These are phyloP conservation scores for Poecilia gillii DNA, from an alignment of 2,797 vertebrate genomes.

Conservation along the genomic window DNA sequence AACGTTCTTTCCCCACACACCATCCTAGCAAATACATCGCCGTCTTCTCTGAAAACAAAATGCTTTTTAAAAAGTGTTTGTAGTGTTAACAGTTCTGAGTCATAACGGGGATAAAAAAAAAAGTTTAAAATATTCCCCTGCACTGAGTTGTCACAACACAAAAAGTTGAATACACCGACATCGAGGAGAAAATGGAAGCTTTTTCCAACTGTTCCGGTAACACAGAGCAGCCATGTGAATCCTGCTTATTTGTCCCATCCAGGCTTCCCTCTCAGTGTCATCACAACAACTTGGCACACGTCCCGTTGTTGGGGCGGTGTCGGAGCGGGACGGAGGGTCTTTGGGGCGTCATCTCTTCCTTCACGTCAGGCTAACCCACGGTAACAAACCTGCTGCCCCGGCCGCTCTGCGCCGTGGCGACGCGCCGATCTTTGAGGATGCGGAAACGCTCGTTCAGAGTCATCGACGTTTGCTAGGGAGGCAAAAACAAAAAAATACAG, in stretches of 20 bases:
- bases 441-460: constrained; percentile 95
- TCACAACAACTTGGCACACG: constrained; percentile 15
- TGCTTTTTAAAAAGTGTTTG: background rate
- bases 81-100: constrained; percentile 32
- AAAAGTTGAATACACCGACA: constrained; percentile 39
- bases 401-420: constrained; percentile 79
- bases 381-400: constrained; percentile 94
- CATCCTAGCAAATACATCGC: constrained; percentile 34
- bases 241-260: background rate
- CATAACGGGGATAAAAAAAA: background rate
- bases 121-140: constrained; percentile 1
- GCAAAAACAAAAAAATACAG: background rate
- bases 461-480: constrained; percentile 87
- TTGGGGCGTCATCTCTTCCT: background rate
- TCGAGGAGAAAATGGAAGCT: constrained; percentile 23
- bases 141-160: constrained; percentile 53
- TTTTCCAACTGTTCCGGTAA: constrained; percentile 24
- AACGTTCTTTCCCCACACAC: constrained; percentile 24
- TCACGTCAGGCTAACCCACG: constrained; percentile 82
- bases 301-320: constrained; percentile 2
- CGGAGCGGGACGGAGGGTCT: constrained; percentile 21
- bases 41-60: constrained; percentile 33
- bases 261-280: constrained; percentile 3
- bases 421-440: constrained; percentile 91
- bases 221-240: background rate